Evolutionary conservation across 2,888 invertebrate genomes (phyloP), one percentile per base, ranked within the genome.

Genomic region (Bellardia bayeri): DNA sequence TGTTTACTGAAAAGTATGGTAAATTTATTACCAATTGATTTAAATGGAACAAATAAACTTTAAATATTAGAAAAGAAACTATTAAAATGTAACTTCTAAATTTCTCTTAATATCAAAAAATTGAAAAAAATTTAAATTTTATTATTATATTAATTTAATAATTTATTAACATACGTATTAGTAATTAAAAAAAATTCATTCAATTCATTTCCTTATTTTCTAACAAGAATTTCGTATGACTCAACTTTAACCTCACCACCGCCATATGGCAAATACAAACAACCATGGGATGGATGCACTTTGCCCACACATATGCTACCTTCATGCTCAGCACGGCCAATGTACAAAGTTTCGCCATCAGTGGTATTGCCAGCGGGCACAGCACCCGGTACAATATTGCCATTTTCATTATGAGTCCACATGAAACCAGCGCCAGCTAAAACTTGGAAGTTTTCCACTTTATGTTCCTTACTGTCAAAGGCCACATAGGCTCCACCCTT

Each of bases 191-290:
- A 58, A 8, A 56, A 2, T 16, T 5, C 23, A 58, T 30, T 23
- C 13, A 45, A 58, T 58, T 30, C 0, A 58, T 4, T 58, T 56
- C 6, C 33, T 64, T 90, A 91, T 8, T 61, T 40, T 71, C 90
- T 45, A 9, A 96, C 95, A 6, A 97, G 95, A 72, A 96, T 95
- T 93, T 97, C 97, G 93, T 97, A 97, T 89, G 95, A 95, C 1
- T 94, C 91, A 86, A 95, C 95, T 80, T 94, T 94, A 88, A 95
- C 93, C 91, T 97, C 97, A 91, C 95, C 95, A 0, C 96, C 96
- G 82, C 95, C 96, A 91, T 95, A 96, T 8, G 96, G 96, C 88
- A 96, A 95, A 93, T 96, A 96, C 90, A 95, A 95, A 37, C 94
- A 93, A 30, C 94, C 95, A 91, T 96, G 96, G 87, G 95, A 95